A percentile compares a stretch with the other conserved stretches of the same genome.
phyloP scores from a whole-genome alignment of 92 coral and sea anemone genomes.

The Anthopleura xanthogrammica region DNA sequence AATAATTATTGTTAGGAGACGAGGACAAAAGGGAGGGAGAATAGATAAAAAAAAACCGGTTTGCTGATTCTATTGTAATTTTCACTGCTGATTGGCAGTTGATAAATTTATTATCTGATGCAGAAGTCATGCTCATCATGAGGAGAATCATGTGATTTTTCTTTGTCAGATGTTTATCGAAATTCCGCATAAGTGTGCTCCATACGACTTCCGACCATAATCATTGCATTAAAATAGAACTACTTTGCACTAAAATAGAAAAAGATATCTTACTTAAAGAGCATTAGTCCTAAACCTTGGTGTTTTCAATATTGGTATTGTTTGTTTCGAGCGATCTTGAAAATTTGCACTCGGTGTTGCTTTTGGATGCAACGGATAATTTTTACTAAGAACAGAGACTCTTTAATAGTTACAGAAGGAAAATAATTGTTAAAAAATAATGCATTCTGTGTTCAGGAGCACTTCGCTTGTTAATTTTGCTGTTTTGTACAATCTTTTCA shows the following conservation, averaged over 20 bases:
- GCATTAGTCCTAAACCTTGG: no score
- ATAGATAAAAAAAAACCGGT: not conserved
- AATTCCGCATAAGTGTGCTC: not conserved
- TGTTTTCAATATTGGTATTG: no score
- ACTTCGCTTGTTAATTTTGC: not conserved
- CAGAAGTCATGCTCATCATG: not conserved
- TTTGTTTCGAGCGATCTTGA: not conserved
- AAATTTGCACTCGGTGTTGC: not conserved
- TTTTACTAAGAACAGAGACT: not conserved
- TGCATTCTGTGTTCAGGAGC: not conserved
- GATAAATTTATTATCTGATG: not conserved
- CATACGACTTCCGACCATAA: not conserved
- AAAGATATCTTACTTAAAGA: no score
- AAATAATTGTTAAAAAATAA: no score
- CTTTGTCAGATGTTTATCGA: not conserved
- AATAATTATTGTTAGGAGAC: not conserved
- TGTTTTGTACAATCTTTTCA: conserved; percentile 1
- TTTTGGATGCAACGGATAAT: not conserved
- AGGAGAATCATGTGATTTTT: conserved; percentile 2
- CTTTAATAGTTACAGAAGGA: not conserved
- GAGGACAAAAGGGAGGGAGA: not conserved
- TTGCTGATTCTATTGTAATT: not conserved
- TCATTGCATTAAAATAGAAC: no score
- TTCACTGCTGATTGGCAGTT: not conserved
- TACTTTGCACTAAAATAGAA: no score